Evolutionary conservation across 2,888 invertebrate species (phyloP).

Genomic region (Calameuta pallipes): DNA sequence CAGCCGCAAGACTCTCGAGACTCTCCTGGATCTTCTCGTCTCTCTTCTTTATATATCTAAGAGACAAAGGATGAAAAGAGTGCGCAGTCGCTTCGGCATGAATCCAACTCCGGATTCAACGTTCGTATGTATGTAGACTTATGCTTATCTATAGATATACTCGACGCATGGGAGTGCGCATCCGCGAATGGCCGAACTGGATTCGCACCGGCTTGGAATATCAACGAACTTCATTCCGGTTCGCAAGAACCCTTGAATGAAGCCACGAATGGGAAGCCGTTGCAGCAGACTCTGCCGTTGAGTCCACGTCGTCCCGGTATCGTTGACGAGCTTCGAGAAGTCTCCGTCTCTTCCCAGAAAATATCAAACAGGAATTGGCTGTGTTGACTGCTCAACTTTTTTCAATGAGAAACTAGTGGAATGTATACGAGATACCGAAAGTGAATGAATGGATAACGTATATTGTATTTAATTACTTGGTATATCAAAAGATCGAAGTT

Average conservation of each 20-base stretch:
- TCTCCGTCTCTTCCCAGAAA: background rate
- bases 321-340: slow-evolving; percentile 27
- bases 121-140: background rate
- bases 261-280: slow-evolving; percentile 38
- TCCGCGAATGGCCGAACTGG: slow-evolving; percentile 31
- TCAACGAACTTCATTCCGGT: slow-evolving; percentile 42
- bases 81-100: background rate
- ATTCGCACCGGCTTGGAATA: slow-evolving; percentile 41
- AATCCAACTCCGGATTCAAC: slow-evolving; percentile 1
- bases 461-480: background rate
- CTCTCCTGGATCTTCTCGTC: background rate
- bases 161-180: background rate
- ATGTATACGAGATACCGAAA: background rate
- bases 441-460: background rate
- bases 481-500: background rate
- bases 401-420: background rate
- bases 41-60: background rate
- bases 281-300: slow-evolving; percentile 20
- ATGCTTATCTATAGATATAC: background rate
- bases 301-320: background rate
- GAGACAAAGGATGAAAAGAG: slow-evolving; percentile 1
- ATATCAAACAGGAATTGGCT: background rate
- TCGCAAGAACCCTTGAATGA: slow-evolving; percentile 55
- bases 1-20: slow-evolving; percentile 20
- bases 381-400: background rate